Percentiles rank a stretch among this genome's conserved stretches.
Conservation (phyloP, 2,888 invertebrate species). For the Sphaeridia pumilis region DNA sequence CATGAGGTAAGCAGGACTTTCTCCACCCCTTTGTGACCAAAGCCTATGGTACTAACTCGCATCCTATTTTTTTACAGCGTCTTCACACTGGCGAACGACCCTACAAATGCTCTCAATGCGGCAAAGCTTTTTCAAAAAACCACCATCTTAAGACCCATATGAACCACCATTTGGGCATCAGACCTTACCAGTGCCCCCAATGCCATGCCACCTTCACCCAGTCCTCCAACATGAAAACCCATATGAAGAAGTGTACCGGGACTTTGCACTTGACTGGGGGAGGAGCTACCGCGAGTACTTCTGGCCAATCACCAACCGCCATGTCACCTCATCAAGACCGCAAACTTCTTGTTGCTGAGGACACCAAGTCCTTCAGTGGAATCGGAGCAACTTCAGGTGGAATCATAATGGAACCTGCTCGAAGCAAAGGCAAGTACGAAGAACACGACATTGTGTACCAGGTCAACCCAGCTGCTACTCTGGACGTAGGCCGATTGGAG, state of each 20-base stretch:
- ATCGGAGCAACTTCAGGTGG: too few species aligned
- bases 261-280: neutral
- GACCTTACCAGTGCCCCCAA: slow-evolving; percentile 32
- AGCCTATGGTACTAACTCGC: too few species aligned
- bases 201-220: slow-evolving; percentile 58
- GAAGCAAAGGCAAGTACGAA: neutral
- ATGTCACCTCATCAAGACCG: too few species aligned
- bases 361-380: too few species aligned
- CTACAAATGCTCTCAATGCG: slow-evolving; percentile 57
- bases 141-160: slow-evolving; percentile 36
- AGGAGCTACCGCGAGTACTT: too few species aligned
- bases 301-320: too few species aligned
- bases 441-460: neutral
- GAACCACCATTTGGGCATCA: slow-evolving; percentile 35
- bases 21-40: too few species aligned
- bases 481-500: neutral
- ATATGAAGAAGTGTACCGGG: slow-evolving; percentile 59
- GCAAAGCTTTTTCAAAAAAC: slow-evolving; percentile 58
- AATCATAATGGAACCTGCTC: neutral
- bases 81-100: slow-evolving; percentile 72
- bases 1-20: slow-evolving; percentile 45
- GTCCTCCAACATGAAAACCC: slow-evolving; percentile 76
- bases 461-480: neutral
- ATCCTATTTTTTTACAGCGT: slow-evolving; percentile 50
- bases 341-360: too few species aligned